Evolutionary conservation across 2,888 invertebrate genomes (phyloP), one percentile per base, ranked within the genome.

Genomic region (Nomada hirtipes): DNA sequence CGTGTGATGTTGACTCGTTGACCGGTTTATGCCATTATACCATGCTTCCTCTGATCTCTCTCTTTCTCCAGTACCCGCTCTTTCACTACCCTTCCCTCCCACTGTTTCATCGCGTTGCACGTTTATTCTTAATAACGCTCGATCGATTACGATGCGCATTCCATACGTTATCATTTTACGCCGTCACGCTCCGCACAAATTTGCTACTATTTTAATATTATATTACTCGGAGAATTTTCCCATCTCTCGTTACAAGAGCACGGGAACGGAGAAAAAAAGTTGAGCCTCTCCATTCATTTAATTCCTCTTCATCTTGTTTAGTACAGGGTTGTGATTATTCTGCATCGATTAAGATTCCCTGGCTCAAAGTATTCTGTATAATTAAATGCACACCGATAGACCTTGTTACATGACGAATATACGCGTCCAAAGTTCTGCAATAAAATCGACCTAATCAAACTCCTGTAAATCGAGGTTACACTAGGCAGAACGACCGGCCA

Each of bases 41-140:
- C 81, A 29, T 82, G 76, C 70, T 82, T 82, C 82, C 82, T 82
- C 76, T 85, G 87, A 88, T 85, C 84, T 82, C 82, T 81, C 81
- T 78, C 50, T 79, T 52, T 26, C 77, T 57, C 61, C 18, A 7
- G 36, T 36, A 36, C n/a, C 77, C 78, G 69, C 75, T 73, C 53
- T 76, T 67, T 71, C 73, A 23, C 57, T 55, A 55, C 68, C 57
- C 13, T 75, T 67, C 73, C 74, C 81, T 69, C 69, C 79, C 79
- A 75, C 59, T 29, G 23, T 11, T 44, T 72, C 61, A 44, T 67
- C 79, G 61, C 26, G 71, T 67, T 71, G 50, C 23, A 29, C 61
- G 70, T 81, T 75, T 82, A 81, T 76, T 67, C 69, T 70, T 77
- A 82, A 83, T 83, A 73, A 76, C 61, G 70, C 53, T 55, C 73